Conservation (phyloP, 2,888 invertebrate species). For the Noctua janthe region DNA sequence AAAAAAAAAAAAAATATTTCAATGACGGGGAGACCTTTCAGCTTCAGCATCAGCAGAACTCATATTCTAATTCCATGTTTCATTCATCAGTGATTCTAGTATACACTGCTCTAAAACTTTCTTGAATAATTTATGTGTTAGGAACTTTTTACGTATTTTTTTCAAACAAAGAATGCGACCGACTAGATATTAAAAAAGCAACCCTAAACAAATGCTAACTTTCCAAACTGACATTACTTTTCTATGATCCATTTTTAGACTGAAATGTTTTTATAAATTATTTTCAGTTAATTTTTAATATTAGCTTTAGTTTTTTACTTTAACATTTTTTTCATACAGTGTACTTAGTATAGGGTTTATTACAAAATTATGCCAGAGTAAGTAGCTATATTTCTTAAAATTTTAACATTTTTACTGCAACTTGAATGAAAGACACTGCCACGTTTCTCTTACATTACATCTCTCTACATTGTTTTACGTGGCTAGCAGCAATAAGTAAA, state of each 20-base stretch:
- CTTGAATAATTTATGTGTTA: background rate
- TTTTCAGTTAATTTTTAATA: conserved; percentile 81
- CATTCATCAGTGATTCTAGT: background rate
- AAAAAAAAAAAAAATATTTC: too few relatives aligned
- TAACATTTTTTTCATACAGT: conserved; percentile 75
- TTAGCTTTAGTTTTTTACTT: conserved; percentile 83
- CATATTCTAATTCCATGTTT: background rate
- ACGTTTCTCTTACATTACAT: too few relatives aligned
- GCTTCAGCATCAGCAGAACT: too few relatives aligned
- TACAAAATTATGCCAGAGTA: conserved; percentile 87
- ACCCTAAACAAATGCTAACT: conserved; percentile 61
- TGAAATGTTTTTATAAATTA: conserved; percentile 87
- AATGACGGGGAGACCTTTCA: too few relatives aligned
- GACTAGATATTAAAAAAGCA: conserved; percentile 53
- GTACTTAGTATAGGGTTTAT: conserved; percentile 68
- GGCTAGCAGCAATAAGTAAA: background rate
- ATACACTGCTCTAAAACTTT: background rate
- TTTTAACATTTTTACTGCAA: background rate
- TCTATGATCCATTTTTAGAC: conserved; percentile 77
- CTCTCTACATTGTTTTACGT: background rate
- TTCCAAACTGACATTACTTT: conserved; percentile 77
- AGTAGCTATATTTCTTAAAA: conserved; percentile 68
- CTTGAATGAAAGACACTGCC: background rate
- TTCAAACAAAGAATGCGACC: conserved; percentile 63
- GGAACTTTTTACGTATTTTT: conserved; percentile 27